These are phyloP conservation scores for Gymnocephalus cernua DNA, from an alignment of 2,113 vertebrate genomes.

Conservation along the genomic window DNA sequence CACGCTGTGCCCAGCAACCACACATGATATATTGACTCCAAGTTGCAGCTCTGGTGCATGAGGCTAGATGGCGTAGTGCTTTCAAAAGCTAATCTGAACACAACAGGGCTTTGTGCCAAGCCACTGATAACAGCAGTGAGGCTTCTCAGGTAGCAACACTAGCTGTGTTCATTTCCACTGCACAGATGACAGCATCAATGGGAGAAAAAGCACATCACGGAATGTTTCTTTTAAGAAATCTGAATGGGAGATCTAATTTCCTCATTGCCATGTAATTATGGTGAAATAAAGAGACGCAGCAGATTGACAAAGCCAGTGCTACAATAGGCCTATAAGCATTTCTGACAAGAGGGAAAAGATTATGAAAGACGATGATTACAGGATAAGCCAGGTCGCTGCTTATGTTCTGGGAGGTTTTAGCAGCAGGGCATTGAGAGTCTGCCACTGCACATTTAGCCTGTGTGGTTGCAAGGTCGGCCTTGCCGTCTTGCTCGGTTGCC, in stretches of 20 bases:
- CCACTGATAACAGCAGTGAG: slow-evolving; percentile 32
- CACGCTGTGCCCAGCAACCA: neutral
- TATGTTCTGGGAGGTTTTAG: slow-evolving; percentile 42
- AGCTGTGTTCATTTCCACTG: slow-evolving; percentile 35
- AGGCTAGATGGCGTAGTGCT: slow-evolving; percentile 71
- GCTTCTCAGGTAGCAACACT: slow-evolving; percentile 51
- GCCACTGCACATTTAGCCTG: slow-evolving; percentile 60
- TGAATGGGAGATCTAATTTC: slow-evolving; percentile 6
- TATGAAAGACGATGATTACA: slow-evolving; percentile 24
- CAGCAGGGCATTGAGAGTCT: slow-evolving; percentile 43
- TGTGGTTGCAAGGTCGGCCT: slow-evolving; percentile 59
- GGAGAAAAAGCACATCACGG: neutral
- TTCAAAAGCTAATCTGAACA: slow-evolving; percentile 52
- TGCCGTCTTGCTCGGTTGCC: slow-evolving; percentile 53
- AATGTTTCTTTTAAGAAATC: slow-evolving; percentile 2
- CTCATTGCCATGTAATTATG: slow-evolving; percentile 6
- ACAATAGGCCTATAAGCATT: neutral
- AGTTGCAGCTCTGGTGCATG: slow-evolving; percentile 41
- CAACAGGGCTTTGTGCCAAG: slow-evolving; percentile 45
- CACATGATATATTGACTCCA: neutral
- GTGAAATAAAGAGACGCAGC: slow-evolving; percentile 29
- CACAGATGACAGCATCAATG: slow-evolving; percentile 21
- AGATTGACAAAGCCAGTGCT: neutral
- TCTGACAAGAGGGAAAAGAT: slow-evolving; percentile 31
- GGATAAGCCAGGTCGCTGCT: slow-evolving; percentile 43